Evolutionary conservation across 2,113 vertebrate species (phyloP).

Genomic region (Morphnarchus princeps): DNA sequence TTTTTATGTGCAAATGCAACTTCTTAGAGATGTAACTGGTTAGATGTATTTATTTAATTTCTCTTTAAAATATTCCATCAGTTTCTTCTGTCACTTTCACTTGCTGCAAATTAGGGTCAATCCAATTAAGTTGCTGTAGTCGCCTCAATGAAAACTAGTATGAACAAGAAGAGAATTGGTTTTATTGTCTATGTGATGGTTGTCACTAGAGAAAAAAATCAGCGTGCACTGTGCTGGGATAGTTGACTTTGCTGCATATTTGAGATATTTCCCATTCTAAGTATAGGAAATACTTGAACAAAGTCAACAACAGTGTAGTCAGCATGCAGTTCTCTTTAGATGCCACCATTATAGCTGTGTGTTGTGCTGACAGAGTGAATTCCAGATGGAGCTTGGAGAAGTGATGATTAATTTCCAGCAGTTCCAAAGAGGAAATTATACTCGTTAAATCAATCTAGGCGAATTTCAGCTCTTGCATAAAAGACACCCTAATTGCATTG

Average conservation of each 20-base stretch:
- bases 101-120: not conserved
- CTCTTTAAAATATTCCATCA: not conserved
- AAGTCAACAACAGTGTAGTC: not conserved
- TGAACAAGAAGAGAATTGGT: not conserved
- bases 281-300: not conserved
- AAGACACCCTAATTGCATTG: constrained; percentile 28
- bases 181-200: not conserved
- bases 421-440: constrained; percentile 51
- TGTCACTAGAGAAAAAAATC: not conserved
- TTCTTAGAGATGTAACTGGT: not conserved
- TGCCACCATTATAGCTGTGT: not conserved
- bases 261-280: not conserved
- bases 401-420: constrained; percentile 45
- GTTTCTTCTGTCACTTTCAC: not conserved
- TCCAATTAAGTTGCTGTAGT: not conserved
- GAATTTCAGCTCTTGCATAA: constrained; percentile 37
- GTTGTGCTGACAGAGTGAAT: constrained; percentile 36
- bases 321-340: not conserved
- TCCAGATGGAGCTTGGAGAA: not conserved
- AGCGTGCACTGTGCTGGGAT: not conserved
- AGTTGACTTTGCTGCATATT: not conserved
- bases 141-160: not conserved
- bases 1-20: not conserved
- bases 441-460: constrained; percentile 19
- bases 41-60: not conserved